A percentile compares a stretch with the other conserved stretches of the same genome.
Evolutionary conservation across 2,113 vertebrate species (phyloP).

Genomic region (Pontoporia blainvillei): DNA sequence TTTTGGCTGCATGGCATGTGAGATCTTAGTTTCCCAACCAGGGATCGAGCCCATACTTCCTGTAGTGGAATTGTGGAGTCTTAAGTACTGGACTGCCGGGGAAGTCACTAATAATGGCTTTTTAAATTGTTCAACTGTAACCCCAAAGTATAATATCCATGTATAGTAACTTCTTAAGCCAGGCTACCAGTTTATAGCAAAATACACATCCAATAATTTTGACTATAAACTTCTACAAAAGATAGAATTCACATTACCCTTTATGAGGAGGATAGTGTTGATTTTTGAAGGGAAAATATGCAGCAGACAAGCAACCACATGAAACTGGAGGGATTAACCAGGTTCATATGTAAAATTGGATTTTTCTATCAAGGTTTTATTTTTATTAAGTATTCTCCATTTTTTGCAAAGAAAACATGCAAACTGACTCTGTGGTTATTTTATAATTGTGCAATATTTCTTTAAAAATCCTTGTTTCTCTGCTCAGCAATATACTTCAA

Average conservation of each 20-base stretch:
- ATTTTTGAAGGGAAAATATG: constrained; percentile 56
- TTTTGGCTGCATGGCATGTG: neutral
- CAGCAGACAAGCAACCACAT: neutral
- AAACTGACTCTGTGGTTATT: constrained; percentile 41
- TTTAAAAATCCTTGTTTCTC: constrained; percentile 50
- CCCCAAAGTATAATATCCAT: neutral
- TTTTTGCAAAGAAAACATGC: neutral
- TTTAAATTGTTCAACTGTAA: neutral
- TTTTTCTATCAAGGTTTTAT: constrained; percentile 36
- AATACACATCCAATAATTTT: neutral
- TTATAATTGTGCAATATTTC: constrained; percentile 50
- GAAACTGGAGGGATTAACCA: constrained; percentile 33
- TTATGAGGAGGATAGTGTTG: neutral
- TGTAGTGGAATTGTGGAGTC: neutral
- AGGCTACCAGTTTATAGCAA: neutral
- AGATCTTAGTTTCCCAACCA: neutral
- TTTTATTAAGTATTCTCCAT: constrained; percentile 46
- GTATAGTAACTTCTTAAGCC: neutral
- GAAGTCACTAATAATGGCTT: neutral
- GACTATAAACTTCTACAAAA: neutral
- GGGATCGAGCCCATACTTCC: neutral
- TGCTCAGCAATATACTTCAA: constrained; percentile 39
- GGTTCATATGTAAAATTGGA: constrained; percentile 41
- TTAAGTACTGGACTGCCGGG: neutral
- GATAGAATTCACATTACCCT: neutral